Evolutionary conservation across 2,113 vertebrate species (phyloP).

Genomic region (Oceanites oceanicus): DNA sequence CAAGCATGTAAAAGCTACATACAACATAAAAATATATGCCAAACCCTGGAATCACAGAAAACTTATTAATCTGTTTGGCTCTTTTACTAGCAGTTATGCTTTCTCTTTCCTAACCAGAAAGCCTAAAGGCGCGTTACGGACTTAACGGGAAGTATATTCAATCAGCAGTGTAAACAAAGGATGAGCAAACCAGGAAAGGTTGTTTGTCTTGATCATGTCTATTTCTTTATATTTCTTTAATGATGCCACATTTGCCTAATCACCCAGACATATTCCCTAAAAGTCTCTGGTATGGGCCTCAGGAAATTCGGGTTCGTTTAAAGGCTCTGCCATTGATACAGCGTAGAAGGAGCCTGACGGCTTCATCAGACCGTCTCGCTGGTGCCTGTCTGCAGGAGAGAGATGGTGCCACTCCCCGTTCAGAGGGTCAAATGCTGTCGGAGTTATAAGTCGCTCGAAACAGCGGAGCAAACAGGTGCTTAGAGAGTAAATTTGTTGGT

Average conservation of each 20-base stretch:
- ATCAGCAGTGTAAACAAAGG: not conserved
- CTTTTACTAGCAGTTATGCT: not conserved
- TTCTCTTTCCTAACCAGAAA: not conserved
- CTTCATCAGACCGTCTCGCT: accelerated
- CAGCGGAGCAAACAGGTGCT: not conserved
- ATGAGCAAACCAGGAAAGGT: not conserved
- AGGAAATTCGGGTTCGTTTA: accelerated
- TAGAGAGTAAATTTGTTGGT: not conserved
- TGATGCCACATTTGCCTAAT: not conserved
- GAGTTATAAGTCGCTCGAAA: not conserved
- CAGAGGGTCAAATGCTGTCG: not conserved
- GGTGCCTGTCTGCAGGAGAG: not conserved
- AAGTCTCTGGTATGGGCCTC: not conserved
- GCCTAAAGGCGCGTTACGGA: not conserved
- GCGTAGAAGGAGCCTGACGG: not conserved
- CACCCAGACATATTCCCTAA: not conserved
- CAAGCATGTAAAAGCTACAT: not conserved
- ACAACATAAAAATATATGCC: not conserved
- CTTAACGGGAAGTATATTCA: not conserved
- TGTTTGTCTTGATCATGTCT: not conserved
- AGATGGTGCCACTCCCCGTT: not conserved
- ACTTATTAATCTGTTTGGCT: not conserved
- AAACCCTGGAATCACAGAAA: not conserved
- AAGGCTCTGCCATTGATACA: not conserved
- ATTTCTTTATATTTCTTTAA: not conserved